Evolutionary conservation across 2,888 invertebrate genomes (phyloP), one percentile per base, ranked within the genome.

Genomic region (Meliscaeva auricollis): DNA sequence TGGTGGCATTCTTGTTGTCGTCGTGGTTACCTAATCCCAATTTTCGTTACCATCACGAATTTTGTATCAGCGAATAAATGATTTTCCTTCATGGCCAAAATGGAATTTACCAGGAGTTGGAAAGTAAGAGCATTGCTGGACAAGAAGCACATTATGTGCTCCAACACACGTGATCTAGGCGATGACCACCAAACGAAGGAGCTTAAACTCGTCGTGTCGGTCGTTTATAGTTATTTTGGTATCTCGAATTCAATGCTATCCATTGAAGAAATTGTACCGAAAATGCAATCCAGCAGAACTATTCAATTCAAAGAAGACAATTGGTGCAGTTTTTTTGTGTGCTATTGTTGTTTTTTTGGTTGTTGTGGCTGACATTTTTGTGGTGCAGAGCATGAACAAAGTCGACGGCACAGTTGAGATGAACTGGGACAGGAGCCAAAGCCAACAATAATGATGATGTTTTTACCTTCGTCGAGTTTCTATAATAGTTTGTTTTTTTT

Each of bases 281-380:
- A 80, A 80, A 69, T 69, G 62, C 74, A 69, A 22, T 56, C 56
- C 64, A 69, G 38, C 68, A 80, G 44, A 74, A 75, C 32, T 66
- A 54, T 56, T 62, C 60, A 30, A 48, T 32, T 68, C 52, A n/a
- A 68, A 74, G 79, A 66, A 73, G 69, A 74, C 54, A 70, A 54
- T 74, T 79, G 70, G 30, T 75, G 64, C 73, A 15, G 52, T 30
- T 46, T 66, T 46, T 46, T 26, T 26, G 2, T 26, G 41, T 30
- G 6, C 15, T 8, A 32, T 26, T 32, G 9, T 56, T 48, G 35
- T 15, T 52, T n/a, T n/a, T n/a, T n/a, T n/a, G n/a, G 26, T 46
- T 62, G 52, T 52, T 69, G 38, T n/a, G n/a, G n/a, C n/a, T n/a
- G 81, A 58, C 76, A 81, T 70, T 76, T 81, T 70, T 70, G 56